These are phyloP conservation scores for Setophaga petechia DNA, from an alignment of 2,113 vertebrate species.

Conservation along the genomic window DNA sequence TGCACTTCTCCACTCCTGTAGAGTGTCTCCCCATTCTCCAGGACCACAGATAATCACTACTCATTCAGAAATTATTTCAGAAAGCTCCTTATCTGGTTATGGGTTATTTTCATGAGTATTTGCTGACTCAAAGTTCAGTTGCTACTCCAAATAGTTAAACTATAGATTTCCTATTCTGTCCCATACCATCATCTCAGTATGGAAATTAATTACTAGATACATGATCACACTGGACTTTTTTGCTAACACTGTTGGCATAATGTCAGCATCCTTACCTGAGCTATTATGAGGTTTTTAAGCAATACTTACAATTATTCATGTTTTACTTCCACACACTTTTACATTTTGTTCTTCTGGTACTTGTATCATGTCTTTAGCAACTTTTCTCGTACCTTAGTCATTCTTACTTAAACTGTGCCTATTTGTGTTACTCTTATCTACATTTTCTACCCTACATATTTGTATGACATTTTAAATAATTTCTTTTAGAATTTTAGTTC, in stretches of 20 bases:
- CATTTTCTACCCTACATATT: not conserved
- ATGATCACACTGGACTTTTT: not conserved
- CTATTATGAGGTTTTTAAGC: not conserved
- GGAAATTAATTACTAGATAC: not conserved
- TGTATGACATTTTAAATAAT: not conserved
- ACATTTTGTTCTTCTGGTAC: not conserved
- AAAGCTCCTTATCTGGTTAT: not conserved
- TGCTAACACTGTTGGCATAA: not conserved
- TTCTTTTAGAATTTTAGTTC: not conserved
- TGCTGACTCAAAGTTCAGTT: not conserved
- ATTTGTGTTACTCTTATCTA: not conserved
- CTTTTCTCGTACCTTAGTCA: not conserved
- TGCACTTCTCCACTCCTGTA: not conserved
- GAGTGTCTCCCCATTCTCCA: not conserved
- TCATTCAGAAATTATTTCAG: not conserved
- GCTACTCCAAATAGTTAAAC: not conserved
- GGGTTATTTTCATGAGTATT: not conserved
- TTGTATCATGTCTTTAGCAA: not conserved
- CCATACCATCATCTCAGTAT: not conserved
- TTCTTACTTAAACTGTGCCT: not conserved
- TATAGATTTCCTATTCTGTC: not conserved
- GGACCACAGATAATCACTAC: not conserved
- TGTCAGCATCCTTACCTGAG: not conserved
- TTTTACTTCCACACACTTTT: not conserved
- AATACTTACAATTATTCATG: not conserved